phyloP scores from a whole-genome alignment of 1,140 invertebrate species.

The Colletes gigas region DNA sequence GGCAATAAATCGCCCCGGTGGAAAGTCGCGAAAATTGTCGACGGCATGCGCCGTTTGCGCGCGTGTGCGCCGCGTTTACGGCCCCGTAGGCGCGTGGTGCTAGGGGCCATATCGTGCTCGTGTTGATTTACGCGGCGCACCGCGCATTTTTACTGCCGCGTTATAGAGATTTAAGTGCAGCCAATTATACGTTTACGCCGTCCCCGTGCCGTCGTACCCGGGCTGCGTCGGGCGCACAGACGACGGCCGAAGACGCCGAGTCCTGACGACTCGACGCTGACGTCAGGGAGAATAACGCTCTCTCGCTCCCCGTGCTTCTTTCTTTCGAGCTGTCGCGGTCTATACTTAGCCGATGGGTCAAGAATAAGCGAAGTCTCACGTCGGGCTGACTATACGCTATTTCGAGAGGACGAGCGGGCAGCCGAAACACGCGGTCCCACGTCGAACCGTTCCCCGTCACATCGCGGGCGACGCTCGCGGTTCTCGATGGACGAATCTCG shows the following conservation, averaged over 20 bases:
- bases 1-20: slow-evolving; percentile 34
- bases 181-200: slow-evolving; percentile 79
- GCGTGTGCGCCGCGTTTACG: slow-evolving; percentile 57
- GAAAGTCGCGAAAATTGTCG: slow-evolving; percentile 57
- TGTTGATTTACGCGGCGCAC: slow-evolving; percentile 77
- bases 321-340: slow-evolving; percentile 50
- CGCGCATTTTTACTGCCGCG: slow-evolving; percentile 77
- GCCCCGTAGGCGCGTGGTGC: slow-evolving; percentile 25
- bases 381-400: slow-evolving; percentile 71
- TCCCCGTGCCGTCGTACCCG: slow-evolving; percentile 4
- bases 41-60: slow-evolving; percentile 23
- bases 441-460: background rate
- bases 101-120: slow-evolving; percentile 73
- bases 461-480: too few relatives aligned
- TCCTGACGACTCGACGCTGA: slow-evolving; percentile 34
- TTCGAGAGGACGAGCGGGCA: slow-evolving; percentile 58
- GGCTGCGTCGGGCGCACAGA: background rate
- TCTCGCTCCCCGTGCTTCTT: slow-evolving; percentile 42
- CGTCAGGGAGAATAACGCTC: background rate
- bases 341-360: slow-evolving; percentile 66
- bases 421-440: slow-evolving; percentile 33
- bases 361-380: slow-evolving; percentile 67
- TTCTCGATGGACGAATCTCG: too few relatives aligned
- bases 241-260: background rate
- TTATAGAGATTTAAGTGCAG: slow-evolving; percentile 79